Evolutionary conservation across 2,888 invertebrate species (phyloP).

Genomic region (Lycaena phlaeas): DNA sequence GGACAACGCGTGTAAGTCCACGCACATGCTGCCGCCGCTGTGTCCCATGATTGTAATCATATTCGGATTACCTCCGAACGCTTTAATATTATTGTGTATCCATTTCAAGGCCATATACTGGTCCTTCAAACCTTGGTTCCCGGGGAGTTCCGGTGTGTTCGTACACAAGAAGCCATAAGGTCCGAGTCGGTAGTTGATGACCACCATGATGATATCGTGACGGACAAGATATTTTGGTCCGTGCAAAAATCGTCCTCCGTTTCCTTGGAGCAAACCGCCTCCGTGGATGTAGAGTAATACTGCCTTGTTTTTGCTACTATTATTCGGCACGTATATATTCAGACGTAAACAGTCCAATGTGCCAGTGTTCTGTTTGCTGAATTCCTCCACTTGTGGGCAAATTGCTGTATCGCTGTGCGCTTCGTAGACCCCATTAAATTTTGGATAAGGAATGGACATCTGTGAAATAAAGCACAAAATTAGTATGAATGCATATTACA

Average conservation of each 20-base stretch:
- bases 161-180: constrained; percentile 28
- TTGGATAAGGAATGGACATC: too few relatives aligned
- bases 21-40: constrained; percentile 8
- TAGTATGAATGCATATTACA: too few relatives aligned
- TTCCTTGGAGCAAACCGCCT: neutral
- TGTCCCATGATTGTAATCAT: constrained; percentile 10
- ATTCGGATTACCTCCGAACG: constrained; percentile 25
- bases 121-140: constrained; percentile 30
- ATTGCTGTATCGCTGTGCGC: too few relatives aligned
- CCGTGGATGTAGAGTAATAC: constrained; percentile 9
- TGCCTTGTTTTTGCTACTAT: neutral
- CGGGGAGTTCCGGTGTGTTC: constrained; percentile 33
- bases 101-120: constrained; percentile 26
- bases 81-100: constrained; percentile 27
- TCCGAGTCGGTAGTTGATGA: constrained; percentile 45
- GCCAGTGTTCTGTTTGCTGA: neutral
- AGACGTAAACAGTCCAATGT: constrained; percentile 5
- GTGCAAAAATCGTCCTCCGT: neutral
- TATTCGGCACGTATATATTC: constrained; percentile 7
- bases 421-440: too few relatives aligned
- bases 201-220: constrained; percentile 26
- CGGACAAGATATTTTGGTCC: neutral
- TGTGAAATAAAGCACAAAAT: too few relatives aligned
- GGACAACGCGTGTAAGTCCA: neutral
- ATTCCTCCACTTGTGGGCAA: too few relatives aligned